phyloP scores from a whole-genome alignment of 1,140 invertebrate species.

The Drosophila bocqueti region DNA sequence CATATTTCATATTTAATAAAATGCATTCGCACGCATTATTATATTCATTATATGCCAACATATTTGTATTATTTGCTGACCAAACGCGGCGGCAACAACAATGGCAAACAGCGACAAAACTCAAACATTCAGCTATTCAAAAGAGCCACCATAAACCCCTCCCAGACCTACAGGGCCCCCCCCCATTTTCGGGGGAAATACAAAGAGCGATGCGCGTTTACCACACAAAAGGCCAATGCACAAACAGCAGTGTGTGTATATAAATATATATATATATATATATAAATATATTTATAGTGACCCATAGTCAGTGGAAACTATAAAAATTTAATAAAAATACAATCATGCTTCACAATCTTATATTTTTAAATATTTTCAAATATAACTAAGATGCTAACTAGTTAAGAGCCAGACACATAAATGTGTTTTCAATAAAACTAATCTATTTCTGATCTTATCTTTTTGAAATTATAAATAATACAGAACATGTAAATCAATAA shows the following conservation, averaged over 20 bases:
- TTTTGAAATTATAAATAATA: not conserved
- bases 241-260: slow-evolving; percentile 36
- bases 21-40: slow-evolving; percentile 71
- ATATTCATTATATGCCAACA: slow-evolving; percentile 74
- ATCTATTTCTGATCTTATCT: not conserved
- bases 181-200: slow-evolving; percentile 32
- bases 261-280: slow-evolving; percentile 3
- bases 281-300: not conserved
- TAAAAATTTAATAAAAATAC: not conserved
- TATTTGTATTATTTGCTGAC: slow-evolving; percentile 66
- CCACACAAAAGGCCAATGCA: slow-evolving; percentile 74
- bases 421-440: not conserved
- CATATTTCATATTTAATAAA: slow-evolving; percentile 82
- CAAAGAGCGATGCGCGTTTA: slow-evolving; percentile 73
- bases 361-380: not conserved
- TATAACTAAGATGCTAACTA: not conserved
- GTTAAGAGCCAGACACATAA: not conserved
- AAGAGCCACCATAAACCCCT: slow-evolving; percentile 5
- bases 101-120: slow-evolving; percentile 46
- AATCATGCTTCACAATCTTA: not conserved
- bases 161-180: not conserved
- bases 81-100: slow-evolving; percentile 42
- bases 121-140: slow-evolving; percentile 71
- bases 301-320: slow-evolving; percentile 7
- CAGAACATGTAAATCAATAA: not conserved